phyloP scores from a whole-genome alignment of 1,140 invertebrate genomes.

The Neoseiulus cucumeris region DNA sequence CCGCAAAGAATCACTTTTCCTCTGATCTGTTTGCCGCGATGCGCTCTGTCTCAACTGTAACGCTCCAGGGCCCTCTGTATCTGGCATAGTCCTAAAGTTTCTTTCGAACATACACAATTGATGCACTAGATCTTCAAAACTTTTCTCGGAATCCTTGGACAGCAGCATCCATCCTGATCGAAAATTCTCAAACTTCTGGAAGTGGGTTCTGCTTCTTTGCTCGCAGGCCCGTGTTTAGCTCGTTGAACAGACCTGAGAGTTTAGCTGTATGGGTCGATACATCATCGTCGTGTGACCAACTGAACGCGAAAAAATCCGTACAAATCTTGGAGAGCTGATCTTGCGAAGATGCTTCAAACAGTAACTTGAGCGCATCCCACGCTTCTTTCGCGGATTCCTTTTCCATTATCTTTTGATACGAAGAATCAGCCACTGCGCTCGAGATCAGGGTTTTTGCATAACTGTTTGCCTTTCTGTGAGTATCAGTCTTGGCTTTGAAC shows the following conservation, averaged over 20 bases:
- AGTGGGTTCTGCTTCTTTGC: not conserved
- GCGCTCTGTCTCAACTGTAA: not conserved
- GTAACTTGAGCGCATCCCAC: not conserved
- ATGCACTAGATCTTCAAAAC: not conserved
- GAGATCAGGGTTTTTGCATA: not conserved
- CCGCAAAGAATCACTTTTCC: not conserved
- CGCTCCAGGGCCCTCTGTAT: not conserved
- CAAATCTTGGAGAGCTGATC: slow-evolving; percentile 10
- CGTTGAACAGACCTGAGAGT: too few species aligned
- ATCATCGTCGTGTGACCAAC: not conserved
- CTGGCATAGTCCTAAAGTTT: not conserved
- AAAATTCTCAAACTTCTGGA: not conserved
- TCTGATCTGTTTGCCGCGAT: not conserved
- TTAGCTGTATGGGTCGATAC: too few species aligned
- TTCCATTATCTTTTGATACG: not conserved
- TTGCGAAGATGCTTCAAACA: slow-evolving; percentile 8
- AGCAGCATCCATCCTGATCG: slow-evolving; percentile 8
- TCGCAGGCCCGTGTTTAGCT: not conserved
- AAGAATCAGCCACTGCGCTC: not conserved
- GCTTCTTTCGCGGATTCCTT: not conserved
- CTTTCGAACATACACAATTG: slow-evolving; percentile 8
- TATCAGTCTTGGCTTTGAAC: not conserved
- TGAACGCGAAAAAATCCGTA: slow-evolving; percentile 5
- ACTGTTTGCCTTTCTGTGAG: not conserved
- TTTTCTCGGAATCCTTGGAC: not conserved